Conservation (phyloP, 1,140 invertebrate genomes). For the Archegozetes longisetosus region DNA sequence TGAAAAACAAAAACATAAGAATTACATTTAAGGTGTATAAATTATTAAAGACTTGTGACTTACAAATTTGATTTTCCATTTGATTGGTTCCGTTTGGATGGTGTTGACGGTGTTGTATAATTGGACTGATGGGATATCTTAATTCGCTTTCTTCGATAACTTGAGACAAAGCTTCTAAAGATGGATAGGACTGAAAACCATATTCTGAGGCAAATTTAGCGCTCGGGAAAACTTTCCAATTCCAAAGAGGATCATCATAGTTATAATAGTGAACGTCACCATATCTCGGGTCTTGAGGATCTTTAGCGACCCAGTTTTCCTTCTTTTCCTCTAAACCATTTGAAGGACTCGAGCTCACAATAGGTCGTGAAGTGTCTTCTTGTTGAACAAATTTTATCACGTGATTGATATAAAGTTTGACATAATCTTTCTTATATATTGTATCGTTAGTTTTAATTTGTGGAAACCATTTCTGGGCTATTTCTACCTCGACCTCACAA, state of each 20-base stretch:
- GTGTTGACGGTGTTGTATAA: constrained; percentile 22
- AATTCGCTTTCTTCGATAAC: constrained; percentile 37
- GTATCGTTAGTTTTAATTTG: background rate
- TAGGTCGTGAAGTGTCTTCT: constrained; percentile 46
- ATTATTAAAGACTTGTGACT: too few relatives aligned
- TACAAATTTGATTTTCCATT: too few relatives aligned
- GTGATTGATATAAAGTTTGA: constrained; percentile 64
- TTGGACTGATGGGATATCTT: too few relatives aligned
- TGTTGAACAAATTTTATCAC: constrained; percentile 45
- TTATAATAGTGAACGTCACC: constrained; percentile 49
- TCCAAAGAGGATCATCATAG: background rate
- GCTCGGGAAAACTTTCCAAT: constrained; percentile 50
- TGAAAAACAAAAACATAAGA: too few relatives aligned
- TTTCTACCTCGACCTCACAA: constrained; percentile 90
- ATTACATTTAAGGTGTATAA: too few relatives aligned
- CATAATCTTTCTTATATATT: constrained; percentile 51
- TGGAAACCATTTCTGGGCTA: constrained; percentile 59
- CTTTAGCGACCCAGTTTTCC: constrained; percentile 52
- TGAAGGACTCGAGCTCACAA: constrained; percentile 72
- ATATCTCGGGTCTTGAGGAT: constrained; percentile 60
- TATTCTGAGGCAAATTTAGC: too few relatives aligned
- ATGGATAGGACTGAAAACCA: constrained; percentile 75
- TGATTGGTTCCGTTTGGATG: too few relatives aligned
- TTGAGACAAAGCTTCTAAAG: constrained; percentile 40
- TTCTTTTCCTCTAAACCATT: constrained; percentile 61